Evolutionary conservation across 2,797 vertebrate genomes (phyloP).

Genomic region (Mycteria americana): DNA sequence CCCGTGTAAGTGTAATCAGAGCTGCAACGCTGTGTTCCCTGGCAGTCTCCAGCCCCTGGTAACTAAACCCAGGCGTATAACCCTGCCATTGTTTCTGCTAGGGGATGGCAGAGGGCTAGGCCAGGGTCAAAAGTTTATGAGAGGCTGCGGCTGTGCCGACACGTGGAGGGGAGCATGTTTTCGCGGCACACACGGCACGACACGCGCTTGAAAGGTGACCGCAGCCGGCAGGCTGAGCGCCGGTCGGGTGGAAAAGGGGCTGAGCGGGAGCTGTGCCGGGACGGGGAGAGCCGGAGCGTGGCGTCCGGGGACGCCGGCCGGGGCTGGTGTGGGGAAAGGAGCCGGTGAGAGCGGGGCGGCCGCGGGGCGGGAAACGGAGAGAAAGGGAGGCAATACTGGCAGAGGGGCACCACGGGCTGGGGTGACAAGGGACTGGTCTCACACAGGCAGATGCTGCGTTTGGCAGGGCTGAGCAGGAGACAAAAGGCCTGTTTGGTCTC

Average conservation of each 20-base stretch:
- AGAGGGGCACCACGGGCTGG: neutral
- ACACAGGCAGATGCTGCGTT: neutral
- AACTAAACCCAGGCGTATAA: neutral
- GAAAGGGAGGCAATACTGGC: neutral
- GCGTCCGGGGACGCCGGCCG: accelerated
- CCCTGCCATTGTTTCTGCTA: neutral
- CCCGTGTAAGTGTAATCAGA: neutral
- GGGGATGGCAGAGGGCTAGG: neutral
- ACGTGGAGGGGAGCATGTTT: neutral
- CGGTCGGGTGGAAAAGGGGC: neutral
- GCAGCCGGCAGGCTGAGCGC: neutral
- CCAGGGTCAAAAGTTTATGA: conserved; percentile 27
- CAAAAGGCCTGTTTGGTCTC: neutral
- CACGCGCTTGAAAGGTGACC: neutral
- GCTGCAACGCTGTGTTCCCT: neutral
- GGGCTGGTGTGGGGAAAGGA: neutral
- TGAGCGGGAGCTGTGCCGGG: accelerated
- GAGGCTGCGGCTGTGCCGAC: neutral
- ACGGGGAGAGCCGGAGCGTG: accelerated
- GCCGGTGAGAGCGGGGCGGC: neutral
- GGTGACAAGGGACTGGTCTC: neutral
- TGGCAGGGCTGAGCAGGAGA: neutral
- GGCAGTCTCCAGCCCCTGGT: neutral
- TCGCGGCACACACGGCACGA: accelerated
- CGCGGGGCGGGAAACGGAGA: accelerated